These are phyloP conservation scores for Stomorhina lunata DNA, from an alignment of 2,888 invertebrate genomes.

Conservation along the genomic window DNA sequence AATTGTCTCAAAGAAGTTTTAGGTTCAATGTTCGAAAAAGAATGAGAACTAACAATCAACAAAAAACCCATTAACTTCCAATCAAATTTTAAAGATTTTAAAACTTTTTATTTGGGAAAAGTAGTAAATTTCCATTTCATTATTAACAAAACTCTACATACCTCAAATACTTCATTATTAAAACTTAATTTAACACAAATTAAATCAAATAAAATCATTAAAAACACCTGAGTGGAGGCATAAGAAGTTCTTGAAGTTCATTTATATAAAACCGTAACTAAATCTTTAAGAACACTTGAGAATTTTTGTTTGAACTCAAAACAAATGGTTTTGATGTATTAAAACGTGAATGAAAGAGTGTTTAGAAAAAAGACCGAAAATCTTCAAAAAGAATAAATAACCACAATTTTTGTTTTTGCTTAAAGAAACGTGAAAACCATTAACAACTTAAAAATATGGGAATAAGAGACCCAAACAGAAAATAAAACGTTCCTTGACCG, in stretches of 20 bases:
- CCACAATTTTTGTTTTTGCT: background rate
- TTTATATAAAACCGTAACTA: background rate
- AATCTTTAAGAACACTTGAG: background rate
- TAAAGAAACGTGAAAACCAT: constrained; percentile 45
- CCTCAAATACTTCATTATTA: constrained; percentile 24
- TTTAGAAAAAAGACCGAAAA: background rate
- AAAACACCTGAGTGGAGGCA: background rate
- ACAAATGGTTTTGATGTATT: constrained; percentile 22
- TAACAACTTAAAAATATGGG: background rate
- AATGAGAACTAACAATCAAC: background rate
- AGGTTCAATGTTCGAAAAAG: constrained; percentile 14
- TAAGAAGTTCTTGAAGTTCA: background rate
- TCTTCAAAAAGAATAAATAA: background rate
- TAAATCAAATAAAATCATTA: constrained; percentile 39
- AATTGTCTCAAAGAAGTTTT: background rate
- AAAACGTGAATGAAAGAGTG: background rate
- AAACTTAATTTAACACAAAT: constrained; percentile 39
- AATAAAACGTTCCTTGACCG: constrained; percentile 47
- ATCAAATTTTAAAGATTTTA: background rate
- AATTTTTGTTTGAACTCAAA: background rate
- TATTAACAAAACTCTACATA: background rate
- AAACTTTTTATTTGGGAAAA: background rate
- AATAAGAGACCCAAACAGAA: background rate
- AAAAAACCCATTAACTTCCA: background rate
- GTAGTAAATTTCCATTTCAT: background rate